A percentile compares a stretch with the other conserved stretches of the same genome.
phyloP scores from a whole-genome alignment of 1,140 invertebrate genomes.

The Nasonia longicornis region DNA sequence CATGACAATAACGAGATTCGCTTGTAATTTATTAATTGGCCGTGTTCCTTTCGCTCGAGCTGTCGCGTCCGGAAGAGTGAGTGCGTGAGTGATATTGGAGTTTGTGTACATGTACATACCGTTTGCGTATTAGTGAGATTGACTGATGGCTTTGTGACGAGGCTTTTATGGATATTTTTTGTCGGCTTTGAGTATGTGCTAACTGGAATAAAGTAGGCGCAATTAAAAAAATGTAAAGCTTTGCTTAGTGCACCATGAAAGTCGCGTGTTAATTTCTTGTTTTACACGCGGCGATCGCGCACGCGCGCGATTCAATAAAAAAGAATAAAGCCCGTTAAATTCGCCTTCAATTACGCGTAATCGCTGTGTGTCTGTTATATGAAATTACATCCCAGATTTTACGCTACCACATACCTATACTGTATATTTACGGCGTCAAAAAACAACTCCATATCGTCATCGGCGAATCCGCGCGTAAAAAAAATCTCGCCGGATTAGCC shows the following conservation, averaged over 20 bases:
- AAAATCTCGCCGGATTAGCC: not conserved
- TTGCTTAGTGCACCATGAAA: slow-evolving; percentile 34
- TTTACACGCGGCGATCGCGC: not conserved
- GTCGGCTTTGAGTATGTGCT: slow-evolving; percentile 33
- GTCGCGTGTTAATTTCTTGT: slow-evolving; percentile 40
- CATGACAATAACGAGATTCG: not conserved
- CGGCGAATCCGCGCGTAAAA: not conserved
- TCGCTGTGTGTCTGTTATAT: no score
- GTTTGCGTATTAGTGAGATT: slow-evolving; percentile 24
- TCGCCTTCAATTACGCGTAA: no score
- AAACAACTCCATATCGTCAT: not conserved
- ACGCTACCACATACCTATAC: no score
- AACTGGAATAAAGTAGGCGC: slow-evolving; percentile 40
- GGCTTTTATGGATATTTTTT: slow-evolving; percentile 34
- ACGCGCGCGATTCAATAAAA: not conserved
- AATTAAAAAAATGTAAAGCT: slow-evolving; percentile 39
- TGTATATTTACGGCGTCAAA: no score
- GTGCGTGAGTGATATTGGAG: no score
- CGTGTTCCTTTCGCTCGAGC: no score
- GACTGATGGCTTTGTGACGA: slow-evolving; percentile 1
- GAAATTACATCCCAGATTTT: no score
- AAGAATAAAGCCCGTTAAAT: not conserved
- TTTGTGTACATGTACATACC: not conserved
- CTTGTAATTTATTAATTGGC: slow-evolving; percentile 40
- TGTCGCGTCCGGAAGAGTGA: no score